Evolutionary conservation across 2,113 vertebrate species (phyloP).

Genomic region (Gymnocephalus cernua): DNA sequence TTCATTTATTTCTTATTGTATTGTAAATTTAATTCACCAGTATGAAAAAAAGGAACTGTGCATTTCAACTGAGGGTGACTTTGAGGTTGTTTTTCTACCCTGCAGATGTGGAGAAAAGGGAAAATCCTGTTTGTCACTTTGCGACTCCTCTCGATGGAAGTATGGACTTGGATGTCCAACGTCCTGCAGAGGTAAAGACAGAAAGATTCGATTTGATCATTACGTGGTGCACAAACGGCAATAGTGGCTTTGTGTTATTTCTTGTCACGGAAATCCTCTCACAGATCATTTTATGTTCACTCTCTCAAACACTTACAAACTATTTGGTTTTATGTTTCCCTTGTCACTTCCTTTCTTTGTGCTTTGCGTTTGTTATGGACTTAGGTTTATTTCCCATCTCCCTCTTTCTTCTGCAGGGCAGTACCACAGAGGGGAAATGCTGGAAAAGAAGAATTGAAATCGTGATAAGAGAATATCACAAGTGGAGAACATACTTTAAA

Average conservation of each 20-base stretch:
- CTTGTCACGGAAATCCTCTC: background rate
- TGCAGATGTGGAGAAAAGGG: conserved; percentile 94
- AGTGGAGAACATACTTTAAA: conserved; percentile 99
- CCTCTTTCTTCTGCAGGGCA: conserved; percentile 82
- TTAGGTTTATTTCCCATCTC: background rate
- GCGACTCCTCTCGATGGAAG: conserved; percentile 94
- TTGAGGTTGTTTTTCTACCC: conserved; percentile 6
- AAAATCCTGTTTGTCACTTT: conserved; percentile 97
- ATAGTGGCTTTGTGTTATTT: background rate
- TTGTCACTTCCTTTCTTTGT: conserved; percentile 26
- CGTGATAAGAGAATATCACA: conserved; percentile 96
- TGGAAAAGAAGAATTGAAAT: conserved; percentile 98
- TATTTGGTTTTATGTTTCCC: conserved; percentile 3
- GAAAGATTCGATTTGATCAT: background rate
- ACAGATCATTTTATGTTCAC: background rate
- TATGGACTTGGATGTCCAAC: conserved; percentile 90
- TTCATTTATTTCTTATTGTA: background rate
- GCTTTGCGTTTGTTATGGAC: background rate
- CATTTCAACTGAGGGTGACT: background rate
- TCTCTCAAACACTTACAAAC: background rate
- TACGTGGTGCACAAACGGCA: background rate
- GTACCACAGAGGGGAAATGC: conserved; percentile 92
- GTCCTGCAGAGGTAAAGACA: conserved; percentile 88
- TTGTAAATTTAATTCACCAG: background rate
- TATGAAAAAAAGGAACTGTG: background rate